A percentile compares a stretch with the other conserved stretches of the same genome.
Evolutionary conservation across 2,888 invertebrate species (phyloP).

Genomic region (Meloe dianella): DNA sequence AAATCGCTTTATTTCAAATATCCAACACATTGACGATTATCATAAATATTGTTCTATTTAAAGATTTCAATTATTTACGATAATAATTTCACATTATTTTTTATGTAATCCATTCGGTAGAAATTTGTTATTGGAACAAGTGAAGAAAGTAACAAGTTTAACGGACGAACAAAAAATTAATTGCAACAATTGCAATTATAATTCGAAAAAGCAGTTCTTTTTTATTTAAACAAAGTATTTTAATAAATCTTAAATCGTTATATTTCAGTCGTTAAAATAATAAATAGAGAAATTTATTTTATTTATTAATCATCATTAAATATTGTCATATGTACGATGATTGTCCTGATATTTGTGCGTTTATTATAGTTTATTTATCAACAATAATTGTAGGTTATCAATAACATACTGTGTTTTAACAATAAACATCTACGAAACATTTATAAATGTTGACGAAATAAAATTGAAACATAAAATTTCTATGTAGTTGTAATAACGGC

Average conservation of each 20-base stretch:
- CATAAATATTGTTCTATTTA: no score
- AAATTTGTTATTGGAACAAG: no score
- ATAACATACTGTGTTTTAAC: background rate
- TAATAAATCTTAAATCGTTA: background rate
- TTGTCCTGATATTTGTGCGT: background rate
- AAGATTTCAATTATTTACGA: no score
- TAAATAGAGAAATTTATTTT: background rate
- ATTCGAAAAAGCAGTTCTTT: no score
- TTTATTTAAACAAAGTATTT: background rate
- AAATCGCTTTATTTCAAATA: background rate
- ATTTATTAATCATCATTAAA: background rate
- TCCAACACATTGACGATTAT: no score
- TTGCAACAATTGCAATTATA: no score
- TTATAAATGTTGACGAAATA: background rate
- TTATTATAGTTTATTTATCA: background rate
- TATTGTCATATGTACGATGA: background rate
- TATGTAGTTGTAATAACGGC: background rate
- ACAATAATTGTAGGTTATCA: slow-evolving; percentile 5
- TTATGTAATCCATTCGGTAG: no score
- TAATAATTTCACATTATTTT: no score
- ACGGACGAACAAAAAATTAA: no score
- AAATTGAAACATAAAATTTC: background rate
- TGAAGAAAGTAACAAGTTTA: no score
- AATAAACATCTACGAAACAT: background rate
- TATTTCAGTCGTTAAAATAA: background rate